A percentile compares a stretch with the other conserved stretches of the same genome.
These are phyloP conservation scores for Xiphorhynchus elegans DNA, from an alignment of 2,113 vertebrate species.

Conservation along the genomic window DNA sequence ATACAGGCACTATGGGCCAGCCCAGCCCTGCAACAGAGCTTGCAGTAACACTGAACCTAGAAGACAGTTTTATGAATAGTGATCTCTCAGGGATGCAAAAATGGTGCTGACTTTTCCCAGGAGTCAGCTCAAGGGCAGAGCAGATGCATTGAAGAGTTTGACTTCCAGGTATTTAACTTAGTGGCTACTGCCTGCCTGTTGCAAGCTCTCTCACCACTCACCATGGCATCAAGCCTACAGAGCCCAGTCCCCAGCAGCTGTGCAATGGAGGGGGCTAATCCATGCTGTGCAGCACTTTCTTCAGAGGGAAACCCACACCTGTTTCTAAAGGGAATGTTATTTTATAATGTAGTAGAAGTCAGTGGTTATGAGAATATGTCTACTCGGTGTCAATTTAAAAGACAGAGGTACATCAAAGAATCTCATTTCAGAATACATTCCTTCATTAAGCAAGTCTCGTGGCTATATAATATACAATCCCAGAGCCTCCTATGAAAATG, in stretches of 20 bases:
- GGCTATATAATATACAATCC: background rate
- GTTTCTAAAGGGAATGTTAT: background rate
- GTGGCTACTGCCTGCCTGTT: background rate
- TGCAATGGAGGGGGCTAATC: background rate
- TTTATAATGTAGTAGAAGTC: background rate
- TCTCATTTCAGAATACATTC: background rate
- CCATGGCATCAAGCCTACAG: too few relatives aligned
- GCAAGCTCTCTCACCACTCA: background rate
- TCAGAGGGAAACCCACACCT: background rate
- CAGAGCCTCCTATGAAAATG: constrained; percentile 24
- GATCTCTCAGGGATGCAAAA: background rate
- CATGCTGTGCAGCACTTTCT: background rate
- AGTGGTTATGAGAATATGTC: background rate
- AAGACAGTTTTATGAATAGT: background rate
- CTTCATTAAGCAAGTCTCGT: background rate
- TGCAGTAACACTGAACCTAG: background rate
- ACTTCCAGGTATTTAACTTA: background rate
- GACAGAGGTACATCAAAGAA: background rate
- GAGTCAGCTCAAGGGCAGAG: background rate
- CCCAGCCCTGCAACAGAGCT: background rate
- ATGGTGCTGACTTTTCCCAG: background rate
- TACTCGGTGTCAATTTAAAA: background rate
- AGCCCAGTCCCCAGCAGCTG: background rate
- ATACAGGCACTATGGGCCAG: background rate
- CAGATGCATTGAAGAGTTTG: background rate